Percentiles rank a stretch among this genome's conserved stretches.
Conservation (phyloP, 2,797 vertebrate species). For the Eulemur coronatus region DNA sequence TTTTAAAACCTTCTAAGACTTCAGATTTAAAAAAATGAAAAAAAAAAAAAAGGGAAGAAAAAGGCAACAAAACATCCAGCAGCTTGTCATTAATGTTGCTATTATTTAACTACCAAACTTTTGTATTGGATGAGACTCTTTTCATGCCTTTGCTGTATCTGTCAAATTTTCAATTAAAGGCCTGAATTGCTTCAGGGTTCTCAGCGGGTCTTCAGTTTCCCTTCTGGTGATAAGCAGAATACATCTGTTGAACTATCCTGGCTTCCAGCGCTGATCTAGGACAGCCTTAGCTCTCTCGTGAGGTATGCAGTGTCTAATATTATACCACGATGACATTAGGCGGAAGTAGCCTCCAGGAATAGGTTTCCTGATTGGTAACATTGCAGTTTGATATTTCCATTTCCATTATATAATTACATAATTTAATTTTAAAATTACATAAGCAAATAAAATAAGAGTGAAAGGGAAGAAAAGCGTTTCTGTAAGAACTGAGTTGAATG, state of each 20-base stretch:
- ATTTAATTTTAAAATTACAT: neutral
- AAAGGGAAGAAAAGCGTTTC: neutral
- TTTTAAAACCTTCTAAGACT: neutral
- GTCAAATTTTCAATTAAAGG: neutral
- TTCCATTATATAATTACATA: neutral
- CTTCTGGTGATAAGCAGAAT: neutral
- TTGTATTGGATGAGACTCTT: neutral
- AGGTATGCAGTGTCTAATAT: rapidly evolving
- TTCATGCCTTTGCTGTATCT: neutral
- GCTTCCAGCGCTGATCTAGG: rapidly evolving
- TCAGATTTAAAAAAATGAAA: neutral
- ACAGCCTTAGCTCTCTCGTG: neutral
- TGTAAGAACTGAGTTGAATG: neutral
- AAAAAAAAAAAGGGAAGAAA: neutral
- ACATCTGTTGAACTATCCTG: no score
- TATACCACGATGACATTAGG: neutral
- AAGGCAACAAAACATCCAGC: neutral
- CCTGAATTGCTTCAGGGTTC: neutral
- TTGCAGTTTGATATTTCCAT: neutral
- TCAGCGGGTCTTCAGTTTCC: neutral
- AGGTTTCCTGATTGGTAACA: neutral
- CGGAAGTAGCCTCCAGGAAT: neutral
- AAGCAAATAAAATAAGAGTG: neutral
- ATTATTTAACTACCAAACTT: neutral
- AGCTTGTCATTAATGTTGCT: neutral